Evolutionary conservation across 2,888 invertebrate genomes (phyloP).

Genomic region (Polyommatus icarus): DNA sequence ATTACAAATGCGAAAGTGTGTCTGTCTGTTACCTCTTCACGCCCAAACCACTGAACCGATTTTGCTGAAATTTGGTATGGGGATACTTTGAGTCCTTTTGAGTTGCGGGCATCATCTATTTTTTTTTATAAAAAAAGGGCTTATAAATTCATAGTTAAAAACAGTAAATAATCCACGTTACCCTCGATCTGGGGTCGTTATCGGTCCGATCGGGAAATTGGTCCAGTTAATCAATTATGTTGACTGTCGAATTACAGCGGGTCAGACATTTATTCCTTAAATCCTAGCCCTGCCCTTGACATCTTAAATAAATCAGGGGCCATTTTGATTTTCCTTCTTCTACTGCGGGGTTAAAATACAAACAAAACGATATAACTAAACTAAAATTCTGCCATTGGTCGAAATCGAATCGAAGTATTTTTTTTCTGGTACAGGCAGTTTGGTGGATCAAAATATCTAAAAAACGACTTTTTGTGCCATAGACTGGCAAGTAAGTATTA

Average conservation of each 20-base stretch:
- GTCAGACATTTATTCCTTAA: slow-evolving; percentile 27
- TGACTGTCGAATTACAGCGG: slow-evolving; percentile 31
- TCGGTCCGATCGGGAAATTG: slow-evolving; percentile 30
- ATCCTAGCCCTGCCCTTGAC: slow-evolving; percentile 16
- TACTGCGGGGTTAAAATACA: background rate
- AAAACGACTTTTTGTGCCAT: no score
- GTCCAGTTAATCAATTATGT: slow-evolving; percentile 30
- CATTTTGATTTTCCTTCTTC: slow-evolving; percentile 8
- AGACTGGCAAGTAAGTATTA: no score
- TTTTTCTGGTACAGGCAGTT: no score
- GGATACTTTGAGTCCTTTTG: no score
- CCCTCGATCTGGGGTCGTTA: slow-evolving; percentile 19
- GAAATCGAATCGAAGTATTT: no score
- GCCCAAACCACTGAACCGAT: no score
- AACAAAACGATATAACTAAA: background rate
- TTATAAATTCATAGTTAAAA: background rate
- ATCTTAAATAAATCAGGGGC: slow-evolving; percentile 18
- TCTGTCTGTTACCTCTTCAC: no score
- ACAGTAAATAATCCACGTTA: slow-evolving; percentile 18
- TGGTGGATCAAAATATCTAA: no score
- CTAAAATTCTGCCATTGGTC: no score
- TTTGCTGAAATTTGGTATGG: no score
- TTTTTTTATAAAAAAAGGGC: background rate
- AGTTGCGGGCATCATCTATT: no score
- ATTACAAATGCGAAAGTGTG: no score